These are phyloP conservation scores for Drosophila picticornis DNA, from an alignment of 2,888 invertebrate species.

Conservation along the genomic window DNA sequence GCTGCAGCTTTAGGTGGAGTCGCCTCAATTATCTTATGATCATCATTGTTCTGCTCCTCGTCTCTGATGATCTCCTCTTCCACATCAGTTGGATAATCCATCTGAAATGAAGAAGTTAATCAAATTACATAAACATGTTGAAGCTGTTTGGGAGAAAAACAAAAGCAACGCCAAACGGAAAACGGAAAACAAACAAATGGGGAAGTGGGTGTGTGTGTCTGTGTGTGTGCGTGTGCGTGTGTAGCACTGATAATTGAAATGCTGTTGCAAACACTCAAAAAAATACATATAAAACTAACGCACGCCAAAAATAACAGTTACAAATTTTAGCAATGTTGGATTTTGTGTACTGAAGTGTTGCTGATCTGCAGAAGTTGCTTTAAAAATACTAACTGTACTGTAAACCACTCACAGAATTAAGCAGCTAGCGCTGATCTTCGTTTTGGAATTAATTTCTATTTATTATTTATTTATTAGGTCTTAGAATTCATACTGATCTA, in stretches of 20 bases:
- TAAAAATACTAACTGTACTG: too few relatives aligned
- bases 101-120: neutral
- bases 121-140: neutral
- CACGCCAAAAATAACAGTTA: neutral
- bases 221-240: conserved; percentile 7
- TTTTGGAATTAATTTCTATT: too few relatives aligned
- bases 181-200: neutral
- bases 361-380: too few relatives aligned
- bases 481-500: too few relatives aligned
- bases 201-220: conserved; percentile 3
- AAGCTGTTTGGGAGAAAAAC: neutral
- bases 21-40: neutral
- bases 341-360: neutral
- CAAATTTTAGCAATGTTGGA: neutral
- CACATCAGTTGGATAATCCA: neutral
- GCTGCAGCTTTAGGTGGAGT: too few relatives aligned
- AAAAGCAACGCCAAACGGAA: neutral
- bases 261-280: conserved; percentile 32
- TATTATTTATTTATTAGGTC: too few relatives aligned
- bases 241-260: conserved; percentile 68
- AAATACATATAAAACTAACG: too few relatives aligned
- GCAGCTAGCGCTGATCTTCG: too few relatives aligned
- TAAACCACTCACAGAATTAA: too few relatives aligned
- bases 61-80: neutral
- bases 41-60: neutral